Evolutionary conservation across 1,140 invertebrate species (phyloP).

Genomic region (Adelges cooleyi): DNA sequence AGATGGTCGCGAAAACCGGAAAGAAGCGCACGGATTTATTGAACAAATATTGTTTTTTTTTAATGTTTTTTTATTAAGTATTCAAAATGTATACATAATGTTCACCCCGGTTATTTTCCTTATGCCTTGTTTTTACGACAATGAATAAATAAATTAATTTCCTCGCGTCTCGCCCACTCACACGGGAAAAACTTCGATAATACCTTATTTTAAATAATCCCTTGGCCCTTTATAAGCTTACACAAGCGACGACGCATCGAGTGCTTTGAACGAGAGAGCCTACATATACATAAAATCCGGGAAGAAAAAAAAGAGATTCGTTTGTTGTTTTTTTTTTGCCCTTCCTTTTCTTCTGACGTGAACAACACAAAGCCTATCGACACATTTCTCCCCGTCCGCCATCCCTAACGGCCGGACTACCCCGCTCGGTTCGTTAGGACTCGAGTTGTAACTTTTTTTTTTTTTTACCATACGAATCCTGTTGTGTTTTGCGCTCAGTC

Average conservation of each 20-base stretch:
- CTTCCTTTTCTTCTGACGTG: no score
- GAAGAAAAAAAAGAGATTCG: no score
- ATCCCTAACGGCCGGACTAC: no score
- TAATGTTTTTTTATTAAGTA: not conserved
- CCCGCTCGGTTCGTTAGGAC: no score
- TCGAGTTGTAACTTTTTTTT: no score
- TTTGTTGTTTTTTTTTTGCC: no score
- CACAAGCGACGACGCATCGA: constrained; percentile 1
- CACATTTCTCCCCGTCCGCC: no score
- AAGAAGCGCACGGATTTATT: constrained; percentile 1
- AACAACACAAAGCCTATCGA: no score
- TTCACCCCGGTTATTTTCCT: not conserved
- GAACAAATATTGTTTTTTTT: constrained; percentile 22
- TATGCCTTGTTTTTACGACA: not conserved
- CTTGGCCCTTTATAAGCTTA: not conserved
- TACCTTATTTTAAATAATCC: constrained; percentile 12
- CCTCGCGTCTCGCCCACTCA: not conserved
- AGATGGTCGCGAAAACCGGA: not conserved
- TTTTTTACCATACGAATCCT: no score
- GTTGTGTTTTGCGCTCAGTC: no score
- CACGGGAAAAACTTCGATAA: not conserved
- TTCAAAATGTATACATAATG: not conserved
- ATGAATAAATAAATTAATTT: constrained; percentile 26
- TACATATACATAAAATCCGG: no score
- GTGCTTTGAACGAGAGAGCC: not conserved